Base-by-base conservation (phyloP, 2,888 invertebrate species). In the Mimumesa dahlbomi region DNA sequence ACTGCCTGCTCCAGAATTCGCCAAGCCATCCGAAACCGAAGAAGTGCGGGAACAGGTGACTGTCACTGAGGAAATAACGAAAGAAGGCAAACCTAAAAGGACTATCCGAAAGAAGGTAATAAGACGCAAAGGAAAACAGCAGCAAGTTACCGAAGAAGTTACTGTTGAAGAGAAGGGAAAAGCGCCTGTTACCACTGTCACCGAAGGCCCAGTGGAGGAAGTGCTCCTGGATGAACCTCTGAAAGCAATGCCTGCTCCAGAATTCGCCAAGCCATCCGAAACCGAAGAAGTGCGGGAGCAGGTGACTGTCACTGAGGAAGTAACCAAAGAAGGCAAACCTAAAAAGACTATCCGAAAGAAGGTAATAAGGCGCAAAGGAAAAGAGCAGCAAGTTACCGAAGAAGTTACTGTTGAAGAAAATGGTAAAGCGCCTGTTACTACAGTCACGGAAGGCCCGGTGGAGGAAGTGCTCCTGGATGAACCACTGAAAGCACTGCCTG, bases 161-260 rank as follows among this genome's bases (percentile, higher is more conserved):
- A 64, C 65, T 77, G 79, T 84, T 73, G 86, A 84, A 75, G 71
- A 89, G 78, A 46, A 80, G 85, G 84, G 70, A 56, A 88, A 83
- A 69, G 78, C 80, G 13, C 73, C 81, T 1, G 75, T 75, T 0
- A 74, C 78, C 2, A 76, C 80, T 0, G 49, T 73, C 0, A 50
- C 56, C 40, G 59, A 80, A 74, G 57, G 49, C 0, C 73, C 91
- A 0, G 85, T 89, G 1, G 73, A 81, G 46, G 90, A 90, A 54
- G 89, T 64, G 56, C 71, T 90, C n/a, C 59, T 85, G 5, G 89
- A 90, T 0, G 90, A 88, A 83, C 70, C 84, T 6, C 84, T 82
- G 0, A 86, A 84, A 48, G 79, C 85, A 68, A 77, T 64, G 0
- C 59, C 89, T 2, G 77, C 81, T 0, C 85, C 77, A n/a, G 78